phyloP scores from a whole-genome alignment of 1,140 invertebrate genomes.

The Drosophila novamexicana region DNA sequence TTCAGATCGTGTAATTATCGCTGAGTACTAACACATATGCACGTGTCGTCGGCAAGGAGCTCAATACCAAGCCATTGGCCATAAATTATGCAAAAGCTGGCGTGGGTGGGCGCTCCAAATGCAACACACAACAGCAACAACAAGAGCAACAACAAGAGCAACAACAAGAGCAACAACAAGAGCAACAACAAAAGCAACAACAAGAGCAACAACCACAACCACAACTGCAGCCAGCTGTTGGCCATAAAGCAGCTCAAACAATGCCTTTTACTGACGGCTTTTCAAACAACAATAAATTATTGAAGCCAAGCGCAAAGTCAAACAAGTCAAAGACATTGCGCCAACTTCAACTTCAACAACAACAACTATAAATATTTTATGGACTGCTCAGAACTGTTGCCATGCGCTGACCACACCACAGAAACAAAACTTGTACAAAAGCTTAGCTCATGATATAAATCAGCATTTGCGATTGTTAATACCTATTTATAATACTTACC shows the following conservation, averaged over 20 bases:
- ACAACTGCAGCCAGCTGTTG: conserved; percentile 47
- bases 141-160: background rate
- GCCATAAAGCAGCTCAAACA: conserved; percentile 69
- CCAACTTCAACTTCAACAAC: conserved; percentile 23
- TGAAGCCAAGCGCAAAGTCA: conserved; percentile 73
- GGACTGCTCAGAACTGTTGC: conserved; percentile 49
- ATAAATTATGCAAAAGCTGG: conserved; percentile 60
- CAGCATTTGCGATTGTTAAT: conserved; percentile 62
- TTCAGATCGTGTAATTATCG: conserved; percentile 47
- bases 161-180: background rate
- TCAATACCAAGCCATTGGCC: conserved; percentile 14
- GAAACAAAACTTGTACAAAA: conserved; percentile 19
- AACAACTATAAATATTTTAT: conserved; percentile 25
- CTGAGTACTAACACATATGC: conserved; percentile 25
- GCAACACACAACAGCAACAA: conserved; percentile 9
- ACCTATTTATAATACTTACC: conserved; percentile 46
- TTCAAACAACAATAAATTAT: conserved; percentile 78
- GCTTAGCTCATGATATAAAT: conserved; percentile 69
- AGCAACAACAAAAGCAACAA: conserved; percentile 1
- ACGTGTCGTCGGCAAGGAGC: conserved; percentile 29
- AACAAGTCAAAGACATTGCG: conserved; percentile 75
- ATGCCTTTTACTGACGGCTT: conserved; percentile 68
- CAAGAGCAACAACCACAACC: background rate
- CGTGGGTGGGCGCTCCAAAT: conserved; percentile 52
- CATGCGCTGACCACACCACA: conserved; percentile 68